Evolutionary conservation across 2,888 invertebrate species (phyloP), one percentile per base, ranked within the genome.

Genomic region (Drosophila anomelani): DNA sequence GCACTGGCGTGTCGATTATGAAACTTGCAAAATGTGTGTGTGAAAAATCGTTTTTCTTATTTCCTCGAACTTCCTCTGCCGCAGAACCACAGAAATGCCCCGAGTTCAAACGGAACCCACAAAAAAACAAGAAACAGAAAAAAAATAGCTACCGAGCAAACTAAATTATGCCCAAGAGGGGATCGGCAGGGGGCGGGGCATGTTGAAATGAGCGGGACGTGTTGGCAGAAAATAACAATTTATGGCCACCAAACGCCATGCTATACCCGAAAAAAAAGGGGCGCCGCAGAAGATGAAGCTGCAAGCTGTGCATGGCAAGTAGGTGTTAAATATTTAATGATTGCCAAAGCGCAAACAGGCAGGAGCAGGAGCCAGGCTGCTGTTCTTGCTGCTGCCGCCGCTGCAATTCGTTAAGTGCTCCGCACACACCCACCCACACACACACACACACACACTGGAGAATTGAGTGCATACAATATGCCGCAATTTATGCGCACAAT

Each of bases 321-420:
- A 75, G 77, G 75, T 82, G 80, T 75, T 83, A 80, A 83, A 83
- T 83, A 76, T 85, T 85, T 81, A 80, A 83, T 78, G 77, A 76
- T 78, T 75, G 36, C 67, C 72, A 68, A 76, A 77, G 71, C 61
- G 69, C 66, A 69, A 77, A 63, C 78, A 71, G 51, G 46, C 78
- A 71, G 51, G 46, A 46, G 41, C 47, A 49, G 38, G 56, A 53
- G 38, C 23, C 49, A 44, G 58, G 55, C 29, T 17, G 47, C 47
- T 29, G 7, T 29, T 47, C n/a, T 32, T 23, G 17, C n/a, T 23
- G 15, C 13, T 57, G 47, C 63, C 47, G 39, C 47, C 67, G 68
- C 26, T 73, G 78, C 79, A 78, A 81, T 81, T 70, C 58, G 74
- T 75, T 78, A 78, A 80, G 77, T 81, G 81, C 72, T 72, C 49